A percentile compares a stretch with the other conserved stretches of the same genome.
Evolutionary conservation across 1,140 invertebrate species (phyloP).

Genomic region (Drosophila arawakana): DNA sequence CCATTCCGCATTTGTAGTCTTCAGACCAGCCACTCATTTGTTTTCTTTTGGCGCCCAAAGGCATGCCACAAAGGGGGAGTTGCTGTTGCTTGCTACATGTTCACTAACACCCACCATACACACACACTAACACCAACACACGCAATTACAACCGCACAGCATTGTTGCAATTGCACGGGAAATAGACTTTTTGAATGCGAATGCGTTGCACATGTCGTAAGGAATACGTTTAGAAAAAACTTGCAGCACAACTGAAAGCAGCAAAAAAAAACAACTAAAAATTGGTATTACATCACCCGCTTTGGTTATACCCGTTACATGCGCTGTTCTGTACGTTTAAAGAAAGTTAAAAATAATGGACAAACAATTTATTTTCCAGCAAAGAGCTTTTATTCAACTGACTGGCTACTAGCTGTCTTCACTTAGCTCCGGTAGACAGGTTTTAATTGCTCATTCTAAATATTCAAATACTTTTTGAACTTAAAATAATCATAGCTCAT

Average conservation of each 20-base stretch:
- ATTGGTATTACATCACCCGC: constrained; percentile 4
- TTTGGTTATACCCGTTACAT: no score
- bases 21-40: constrained; percentile 76
- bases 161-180: constrained; percentile 82
- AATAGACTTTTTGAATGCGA: constrained; percentile 82
- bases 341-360: no score
- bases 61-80: constrained; percentile 27
- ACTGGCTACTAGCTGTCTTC: no score
- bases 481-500: no score
- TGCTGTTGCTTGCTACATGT: constrained; percentile 34
- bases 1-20: constrained; percentile 74
- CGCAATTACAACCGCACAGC: constrained; percentile 52
- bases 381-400: no score
- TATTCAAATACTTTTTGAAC: no score
- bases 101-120: constrained; percentile 42
- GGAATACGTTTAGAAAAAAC: constrained; percentile 73
- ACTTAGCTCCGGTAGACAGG: no score
- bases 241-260: constrained; percentile 31
- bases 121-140: constrained; percentile 32
- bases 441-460: no score
- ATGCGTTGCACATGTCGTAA: constrained; percentile 78
- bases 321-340: no score
- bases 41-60: constrained; percentile 73
- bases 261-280: constrained; percentile 26
- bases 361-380: no score